Conservation (phyloP, 2,113 vertebrate species). For the Reinhardtius hippoglossoides region DNA sequence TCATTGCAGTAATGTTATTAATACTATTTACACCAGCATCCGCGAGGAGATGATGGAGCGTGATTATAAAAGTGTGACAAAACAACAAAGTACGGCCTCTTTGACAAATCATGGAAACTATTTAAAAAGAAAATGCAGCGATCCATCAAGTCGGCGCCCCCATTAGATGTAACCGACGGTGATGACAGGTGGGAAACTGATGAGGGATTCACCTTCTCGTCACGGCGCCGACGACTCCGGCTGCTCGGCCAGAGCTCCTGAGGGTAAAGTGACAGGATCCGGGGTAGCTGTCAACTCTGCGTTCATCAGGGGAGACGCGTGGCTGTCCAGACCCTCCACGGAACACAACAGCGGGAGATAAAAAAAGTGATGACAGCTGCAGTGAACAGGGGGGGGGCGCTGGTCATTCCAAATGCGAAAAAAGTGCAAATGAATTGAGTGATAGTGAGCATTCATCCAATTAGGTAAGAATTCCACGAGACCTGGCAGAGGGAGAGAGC, state of each 20-base stretch:
- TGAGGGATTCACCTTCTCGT: constrained; percentile 46
- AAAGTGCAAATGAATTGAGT: neutral
- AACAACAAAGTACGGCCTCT: neutral
- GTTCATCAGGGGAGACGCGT: constrained; percentile 39
- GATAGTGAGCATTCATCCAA: constrained; percentile 9
- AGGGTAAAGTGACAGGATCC: constrained; percentile 41
- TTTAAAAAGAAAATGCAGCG: constrained; percentile 8
- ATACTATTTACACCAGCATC: neutral
- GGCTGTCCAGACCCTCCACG: constrained; percentile 20
- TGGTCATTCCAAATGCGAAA: constrained; percentile 8
- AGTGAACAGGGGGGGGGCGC: neutral
- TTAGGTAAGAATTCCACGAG: constrained; percentile 8
- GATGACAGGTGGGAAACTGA: constrained; percentile 11
- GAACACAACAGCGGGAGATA: constrained; percentile 10
- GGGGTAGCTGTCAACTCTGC: constrained; percentile 41
- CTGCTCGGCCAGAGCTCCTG: constrained; percentile 31
- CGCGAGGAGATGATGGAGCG: neutral
- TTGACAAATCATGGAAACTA: neutral
- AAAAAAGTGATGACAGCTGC: neutral
- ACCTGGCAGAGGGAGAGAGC: constrained; percentile 26
- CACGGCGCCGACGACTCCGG: constrained; percentile 11
- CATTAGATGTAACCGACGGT: constrained; percentile 12
- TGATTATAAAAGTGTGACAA: neutral
- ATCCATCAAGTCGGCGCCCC: neutral
- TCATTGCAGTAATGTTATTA: constrained; percentile 6